Conservation (phyloP, 1,140 invertebrate genomes). For the Anoplophora glabripennis region DNA sequence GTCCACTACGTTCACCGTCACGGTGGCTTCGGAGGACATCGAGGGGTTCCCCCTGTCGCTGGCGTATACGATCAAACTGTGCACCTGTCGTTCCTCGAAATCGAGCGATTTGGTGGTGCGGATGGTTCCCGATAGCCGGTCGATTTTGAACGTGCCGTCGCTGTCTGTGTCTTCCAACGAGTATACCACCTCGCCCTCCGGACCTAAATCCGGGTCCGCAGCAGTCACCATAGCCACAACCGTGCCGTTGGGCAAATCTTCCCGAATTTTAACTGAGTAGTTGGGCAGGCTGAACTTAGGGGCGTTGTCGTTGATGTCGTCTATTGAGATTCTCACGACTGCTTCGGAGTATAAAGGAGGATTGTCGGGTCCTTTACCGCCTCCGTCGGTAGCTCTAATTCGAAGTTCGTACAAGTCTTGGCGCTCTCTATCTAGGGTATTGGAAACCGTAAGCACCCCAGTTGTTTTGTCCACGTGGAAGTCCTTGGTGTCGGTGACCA, state of each 20-base stretch:
- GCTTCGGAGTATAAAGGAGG: slow-evolving; percentile 70
- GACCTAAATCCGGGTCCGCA: slow-evolving; percentile 80
- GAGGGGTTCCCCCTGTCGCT: slow-evolving; percentile 75
- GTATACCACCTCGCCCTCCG: slow-evolving; percentile 74
- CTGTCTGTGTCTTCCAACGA: slow-evolving; percentile 68
- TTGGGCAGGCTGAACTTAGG: slow-evolving; percentile 73
- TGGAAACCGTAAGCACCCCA: slow-evolving; percentile 75
- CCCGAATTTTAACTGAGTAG: slow-evolving; percentile 81
- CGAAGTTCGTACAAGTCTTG: slow-evolving; percentile 79
- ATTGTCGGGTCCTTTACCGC: slow-evolving; percentile 48
- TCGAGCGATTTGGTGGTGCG: slow-evolving; percentile 73
- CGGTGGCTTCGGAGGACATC: slow-evolving; percentile 68
- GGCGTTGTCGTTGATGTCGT: slow-evolving; percentile 90
- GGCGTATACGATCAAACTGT: slow-evolving; percentile 81
- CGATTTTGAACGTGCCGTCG: slow-evolving; percentile 69
- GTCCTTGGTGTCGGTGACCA: slow-evolving; percentile 77
- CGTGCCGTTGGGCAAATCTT: slow-evolving; percentile 83
- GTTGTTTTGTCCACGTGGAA: slow-evolving; percentile 77
- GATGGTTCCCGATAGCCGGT: slow-evolving; percentile 78
- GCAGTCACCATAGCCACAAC: slow-evolving; percentile 83
- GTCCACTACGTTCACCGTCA: slow-evolving; percentile 86
- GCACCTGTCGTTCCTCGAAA: slow-evolving; percentile 81
- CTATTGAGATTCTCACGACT: slow-evolving; percentile 72
- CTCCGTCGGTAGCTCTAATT: slow-evolving; percentile 77
- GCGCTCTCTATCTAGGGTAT: slow-evolving; percentile 77